A percentile compares a stretch with the other conserved stretches of the same genome.
These are phyloP conservation scores for Drosophila kohkoa DNA, from an alignment of 1,140 invertebrate genomes.

Conservation along the genomic window DNA sequence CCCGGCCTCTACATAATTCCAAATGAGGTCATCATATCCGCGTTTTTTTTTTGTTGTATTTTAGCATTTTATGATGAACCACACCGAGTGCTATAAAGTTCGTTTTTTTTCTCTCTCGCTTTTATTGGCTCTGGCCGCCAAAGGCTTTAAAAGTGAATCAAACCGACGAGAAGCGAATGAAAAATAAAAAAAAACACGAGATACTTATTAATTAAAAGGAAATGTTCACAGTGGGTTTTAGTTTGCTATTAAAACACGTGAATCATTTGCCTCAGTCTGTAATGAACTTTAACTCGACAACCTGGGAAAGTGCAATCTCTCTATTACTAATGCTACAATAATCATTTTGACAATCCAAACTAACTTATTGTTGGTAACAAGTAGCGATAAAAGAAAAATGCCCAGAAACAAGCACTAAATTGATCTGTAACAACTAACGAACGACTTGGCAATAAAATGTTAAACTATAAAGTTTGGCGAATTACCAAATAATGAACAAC, in stretches of 20 bases:
- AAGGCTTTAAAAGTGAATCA: conserved; percentile 26
- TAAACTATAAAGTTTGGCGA: too few species aligned
- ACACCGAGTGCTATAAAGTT: conserved; percentile 30
- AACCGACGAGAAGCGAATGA: conserved; percentile 11
- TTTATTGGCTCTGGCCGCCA: conserved; percentile 32
- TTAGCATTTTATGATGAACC: conserved; percentile 45
- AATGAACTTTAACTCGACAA: background rate
- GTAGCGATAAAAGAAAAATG: too few species aligned
- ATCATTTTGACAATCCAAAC: too few species aligned
- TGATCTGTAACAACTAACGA: too few species aligned
- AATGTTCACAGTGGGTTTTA: conserved; percentile 11
- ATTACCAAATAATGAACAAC: too few species aligned
- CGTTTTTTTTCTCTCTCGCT: conserved; percentile 17
- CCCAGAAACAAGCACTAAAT: too few species aligned
- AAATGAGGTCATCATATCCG: conserved; percentile 59
- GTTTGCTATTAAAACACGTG: conserved; percentile 2
- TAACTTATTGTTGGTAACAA: background rate
- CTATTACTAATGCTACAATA: background rate
- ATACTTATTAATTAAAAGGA: conserved; percentile 49
- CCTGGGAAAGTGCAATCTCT: background rate
- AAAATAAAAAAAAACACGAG: background rate
- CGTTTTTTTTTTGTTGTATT: conserved; percentile 26
- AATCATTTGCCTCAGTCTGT: conserved; percentile 14
- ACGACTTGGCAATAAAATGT: too few species aligned
- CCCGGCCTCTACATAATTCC: conserved; percentile 20